A percentile compares a stretch with the other conserved stretches of the same genome.
Evolutionary conservation across 2,797 vertebrate species (phyloP).

Genomic region (Chelmon rostratus): DNA sequence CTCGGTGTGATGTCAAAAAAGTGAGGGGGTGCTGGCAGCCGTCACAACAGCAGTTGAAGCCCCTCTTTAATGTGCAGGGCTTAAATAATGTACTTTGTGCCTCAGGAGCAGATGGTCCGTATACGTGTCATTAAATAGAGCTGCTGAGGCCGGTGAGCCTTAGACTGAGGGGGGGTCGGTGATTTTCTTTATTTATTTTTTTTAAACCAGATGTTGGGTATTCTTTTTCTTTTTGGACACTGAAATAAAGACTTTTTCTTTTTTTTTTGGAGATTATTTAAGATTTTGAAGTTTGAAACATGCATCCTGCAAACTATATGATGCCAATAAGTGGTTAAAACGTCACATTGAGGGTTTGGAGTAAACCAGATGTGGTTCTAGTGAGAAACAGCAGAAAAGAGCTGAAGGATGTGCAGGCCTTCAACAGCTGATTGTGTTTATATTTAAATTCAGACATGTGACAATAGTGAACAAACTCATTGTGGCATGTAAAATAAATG

Average conservation of each 20-base stretch:
- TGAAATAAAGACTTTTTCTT: slow-evolving; percentile 21
- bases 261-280: neutral
- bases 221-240: neutral
- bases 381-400: neutral
- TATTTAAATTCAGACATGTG: neutral
- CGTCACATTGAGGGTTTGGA: neutral
- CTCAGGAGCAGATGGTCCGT: slow-evolving; percentile 12
- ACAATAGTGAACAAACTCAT: neutral
- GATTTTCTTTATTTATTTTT: too few species aligned
- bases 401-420: neutral
- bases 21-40: neutral
- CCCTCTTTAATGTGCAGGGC: neutral
- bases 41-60: neutral
- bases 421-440: neutral
- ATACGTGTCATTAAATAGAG: slow-evolving; percentile 16
- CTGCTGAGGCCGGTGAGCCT: neutral
- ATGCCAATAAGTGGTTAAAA: neutral
- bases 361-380: neutral
- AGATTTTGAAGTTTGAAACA: slow-evolving; percentile 6
- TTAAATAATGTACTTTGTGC: slow-evolving; percentile 18
- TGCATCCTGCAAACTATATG: neutral
- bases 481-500: neutral
- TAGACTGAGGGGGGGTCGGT: neutral
- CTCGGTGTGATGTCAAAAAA: neutral
- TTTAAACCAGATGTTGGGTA: neutral